Base-by-base conservation (phyloP, 2,113 vertebrate genomes). In the Salvelinus sp. region DNA sequence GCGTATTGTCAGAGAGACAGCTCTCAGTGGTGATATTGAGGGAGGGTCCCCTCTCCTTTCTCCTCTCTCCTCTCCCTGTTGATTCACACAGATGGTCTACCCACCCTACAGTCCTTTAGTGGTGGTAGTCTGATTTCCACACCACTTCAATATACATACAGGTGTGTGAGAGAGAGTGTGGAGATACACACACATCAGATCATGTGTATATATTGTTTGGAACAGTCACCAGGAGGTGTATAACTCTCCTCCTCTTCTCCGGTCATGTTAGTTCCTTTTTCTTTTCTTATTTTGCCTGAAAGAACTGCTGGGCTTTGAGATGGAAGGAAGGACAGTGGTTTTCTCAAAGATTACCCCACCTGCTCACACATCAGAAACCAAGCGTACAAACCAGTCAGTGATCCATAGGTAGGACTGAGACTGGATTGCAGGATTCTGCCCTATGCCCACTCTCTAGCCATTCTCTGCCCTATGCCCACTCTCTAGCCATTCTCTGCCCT, bases 201-300 rank as follows among this genome's bases (percentile, higher is more conserved):
- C 72, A 87, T 79, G 82, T 92, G 89, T 91, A 92, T 83, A 91
- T 44, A 44, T 86, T 16, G 88, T 84, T 65, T 78, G 85, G 82
- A 86, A 83, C 77, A 75, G 84, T 88, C 85, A 79, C 82, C 75
- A 64, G 82, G 84, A 74, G 84, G 74, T 76, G 82, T 83, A 78
- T 72, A 77, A 85, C 74, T 62, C 66, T 62, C 76, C 70, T 62
- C 9, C 38, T 44, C 38, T 10, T 44, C 72, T 83, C 83, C 78
- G 76, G 78, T 85, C 89, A 83, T 71, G 72, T 83, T 80, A 81
- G 76, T 85, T 77, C 72, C 73, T 77, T 85, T 87, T 85, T 85
- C 9, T 30, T 80, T 87, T 84, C 1, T 75, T 44, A 0, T 22
- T 80, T 83, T 75, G 70, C 84, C 78, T 79, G 76, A 83, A 86